These are phyloP conservation scores for Lepus townsendii DNA, from an alignment of 2,797 vertebrate genomes.

Conservation along the genomic window DNA sequence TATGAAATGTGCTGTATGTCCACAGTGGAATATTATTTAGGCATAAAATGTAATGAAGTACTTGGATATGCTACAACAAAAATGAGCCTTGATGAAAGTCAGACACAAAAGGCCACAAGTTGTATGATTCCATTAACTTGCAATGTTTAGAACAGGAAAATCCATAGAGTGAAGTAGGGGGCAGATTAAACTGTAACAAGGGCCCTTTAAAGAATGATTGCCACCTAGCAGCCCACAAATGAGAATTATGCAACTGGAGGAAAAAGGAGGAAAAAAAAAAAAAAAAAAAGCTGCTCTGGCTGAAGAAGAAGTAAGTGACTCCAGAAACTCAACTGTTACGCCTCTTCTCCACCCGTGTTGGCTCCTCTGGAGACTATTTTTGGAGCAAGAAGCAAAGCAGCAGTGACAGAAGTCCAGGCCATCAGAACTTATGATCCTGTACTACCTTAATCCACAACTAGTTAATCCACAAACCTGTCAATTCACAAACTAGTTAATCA, in stretches of 20 bases:
- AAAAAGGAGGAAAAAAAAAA: constrained; percentile 9
- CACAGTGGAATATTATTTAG: background rate
- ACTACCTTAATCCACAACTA: constrained; percentile 62
- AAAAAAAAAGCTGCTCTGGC: background rate
- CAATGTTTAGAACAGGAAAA: too few species aligned
- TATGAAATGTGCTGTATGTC: background rate
- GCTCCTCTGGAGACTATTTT: background rate
- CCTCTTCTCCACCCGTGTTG: background rate
- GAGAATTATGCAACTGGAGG: background rate
- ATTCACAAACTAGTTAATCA: constrained; percentile 15
- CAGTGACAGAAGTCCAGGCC: background rate
- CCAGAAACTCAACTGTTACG: background rate
- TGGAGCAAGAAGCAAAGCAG: background rate
- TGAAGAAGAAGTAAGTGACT: background rate
- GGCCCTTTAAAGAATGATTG: background rate
- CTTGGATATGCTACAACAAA: too few species aligned
- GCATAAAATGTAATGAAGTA: background rate
- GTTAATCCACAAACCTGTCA: constrained; percentile 32
- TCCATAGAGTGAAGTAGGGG: background rate
- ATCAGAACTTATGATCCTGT: background rate
- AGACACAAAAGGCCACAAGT: too few species aligned
- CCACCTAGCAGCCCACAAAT: background rate
- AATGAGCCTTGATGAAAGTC: too few species aligned
- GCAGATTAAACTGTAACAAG: background rate
- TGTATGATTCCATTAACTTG: too few species aligned